Evolutionary conservation across 2,113 vertebrate genomes (phyloP).

Genomic region (Upupa epops): DNA sequence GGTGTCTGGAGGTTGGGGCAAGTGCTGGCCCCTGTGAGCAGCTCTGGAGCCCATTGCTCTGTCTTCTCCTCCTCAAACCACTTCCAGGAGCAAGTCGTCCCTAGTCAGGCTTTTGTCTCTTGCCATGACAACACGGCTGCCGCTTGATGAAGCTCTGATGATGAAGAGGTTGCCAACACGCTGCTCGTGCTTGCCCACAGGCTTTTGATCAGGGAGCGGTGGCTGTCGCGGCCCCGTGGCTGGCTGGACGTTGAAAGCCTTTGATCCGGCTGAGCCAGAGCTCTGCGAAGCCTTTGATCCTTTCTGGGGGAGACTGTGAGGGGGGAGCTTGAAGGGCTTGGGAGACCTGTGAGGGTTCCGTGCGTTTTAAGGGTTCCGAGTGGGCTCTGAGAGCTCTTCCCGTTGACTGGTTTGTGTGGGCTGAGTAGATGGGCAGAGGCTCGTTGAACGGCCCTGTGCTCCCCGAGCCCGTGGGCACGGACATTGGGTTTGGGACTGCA

Average conservation of each 20-base stretch:
- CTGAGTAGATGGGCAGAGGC: no score
- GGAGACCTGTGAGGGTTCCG: neutral
- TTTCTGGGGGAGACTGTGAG: neutral
- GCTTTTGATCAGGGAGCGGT: neutral
- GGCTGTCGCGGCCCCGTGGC: neutral
- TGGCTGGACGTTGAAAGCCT: neutral
- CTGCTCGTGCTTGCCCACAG: rapidly evolving
- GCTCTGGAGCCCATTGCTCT: neutral
- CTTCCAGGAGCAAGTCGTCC: rapidly evolving
- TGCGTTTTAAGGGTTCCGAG: neutral
- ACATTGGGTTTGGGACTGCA: no score
- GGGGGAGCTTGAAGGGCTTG: neutral
- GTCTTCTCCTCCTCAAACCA: neutral
- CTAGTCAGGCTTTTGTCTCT: neutral
- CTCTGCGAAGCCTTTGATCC: neutral
- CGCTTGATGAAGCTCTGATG: neutral
- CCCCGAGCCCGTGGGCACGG: no score
- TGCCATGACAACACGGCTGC: neutral
- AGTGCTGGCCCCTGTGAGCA: neutral
- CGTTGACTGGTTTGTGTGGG: neutral
- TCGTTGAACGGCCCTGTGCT: rapidly evolving
- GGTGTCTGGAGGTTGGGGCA: neutral
- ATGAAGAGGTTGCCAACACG: neutral
- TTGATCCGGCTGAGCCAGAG: neutral
- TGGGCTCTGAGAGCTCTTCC: neutral